Base-by-base conservation (phyloP, 2,888 invertebrate species). In the Oscheius sp. region DNA sequence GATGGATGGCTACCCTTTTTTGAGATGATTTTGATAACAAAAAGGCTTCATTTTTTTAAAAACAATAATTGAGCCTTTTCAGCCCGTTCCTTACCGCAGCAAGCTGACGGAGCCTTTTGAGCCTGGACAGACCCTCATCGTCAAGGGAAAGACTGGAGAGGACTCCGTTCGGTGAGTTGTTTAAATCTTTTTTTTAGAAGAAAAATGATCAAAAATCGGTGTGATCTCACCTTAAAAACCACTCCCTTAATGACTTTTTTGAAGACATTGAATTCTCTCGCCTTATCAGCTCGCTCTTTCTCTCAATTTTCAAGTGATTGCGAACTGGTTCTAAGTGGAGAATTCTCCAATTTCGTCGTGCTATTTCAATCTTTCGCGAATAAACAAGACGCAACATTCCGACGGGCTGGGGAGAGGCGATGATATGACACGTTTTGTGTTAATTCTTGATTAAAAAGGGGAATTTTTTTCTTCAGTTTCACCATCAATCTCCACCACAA, bases 111-210 rank as follows among this genome's bases (percentile, higher is more conserved):
- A 81, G 73, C 78, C 80, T 27, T 80, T 80, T 73, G 85, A 85
- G 80, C 85, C 85, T 23, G 85, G 85, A 73, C 85, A 85, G 76
- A 85, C 85, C 15, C 75, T 85, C 42, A 83, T 82, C 25, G 80
- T 85, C 61, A 82, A 83, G 76, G 85, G 85, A 70, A 77, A 79
- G 73, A 83, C 85, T 52, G 78, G 78, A 64, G 82, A 82, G 61
- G 82, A 84, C 63, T 80, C 82, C 12, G 78, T 79, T 52, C 70
- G 82, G 80, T 83, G 61, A 50, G 50, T 42, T 17, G 3, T 33
- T 33, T 8, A 3, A 23, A 46, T n/a, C 15, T 64, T 25, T 27
- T 57, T 25, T 29, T 33, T 3, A n/a, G n/a, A n/a, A n/a, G n/a
- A n/a, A n/a, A n/a, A n/a, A n/a, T n/a, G n/a, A n/a, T n/a, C n/a